Conservation (phyloP, 2,113 vertebrate species). For the Corythornis cristatus region DNA sequence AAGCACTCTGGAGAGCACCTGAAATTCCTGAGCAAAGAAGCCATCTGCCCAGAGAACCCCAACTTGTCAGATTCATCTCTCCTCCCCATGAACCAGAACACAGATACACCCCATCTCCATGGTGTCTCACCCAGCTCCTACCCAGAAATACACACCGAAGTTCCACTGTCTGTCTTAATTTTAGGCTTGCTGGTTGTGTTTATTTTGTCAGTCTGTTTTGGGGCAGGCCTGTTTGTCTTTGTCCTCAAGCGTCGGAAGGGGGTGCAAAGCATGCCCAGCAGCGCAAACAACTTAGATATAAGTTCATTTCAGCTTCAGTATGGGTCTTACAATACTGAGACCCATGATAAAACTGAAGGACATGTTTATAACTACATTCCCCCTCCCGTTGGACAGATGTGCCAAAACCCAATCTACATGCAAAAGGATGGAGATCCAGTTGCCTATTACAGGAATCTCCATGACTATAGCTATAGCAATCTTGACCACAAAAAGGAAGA, state of each 20-base stretch:
- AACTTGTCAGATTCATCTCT: slow-evolving; percentile 78
- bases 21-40: slow-evolving; percentile 91
- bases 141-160: slow-evolving; percentile 88
- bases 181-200: slow-evolving; percentile 96
- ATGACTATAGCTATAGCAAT: slow-evolving; percentile 87
- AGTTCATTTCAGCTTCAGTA: slow-evolving; percentile 96
- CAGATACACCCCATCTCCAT: slow-evolving; percentile 73
- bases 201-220: slow-evolving; percentile 95
- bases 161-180: slow-evolving; percentile 95
- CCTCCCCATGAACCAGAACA: slow-evolving; percentile 82
- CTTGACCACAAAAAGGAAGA: slow-evolving; percentile 87
- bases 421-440: slow-evolving; percentile 92
- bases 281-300: slow-evolving; percentile 89
- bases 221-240: slow-evolving; percentile 95
- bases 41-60: slow-evolving; percentile 90
- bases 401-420: slow-evolving; percentile 98
- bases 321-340: slow-evolving; percentile 88
- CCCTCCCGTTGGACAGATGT: slow-evolving; percentile 94
- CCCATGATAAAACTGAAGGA: slow-evolving; percentile 86
- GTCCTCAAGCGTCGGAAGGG: slow-evolving; percentile 94
- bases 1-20: slow-evolving; percentile 91
- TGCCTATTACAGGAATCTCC: slow-evolving; percentile 92
- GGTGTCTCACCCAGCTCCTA: slow-evolving; percentile 83
- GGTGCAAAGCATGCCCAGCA: slow-evolving; percentile 82
- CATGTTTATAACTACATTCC: slow-evolving; percentile 97